These are phyloP conservation scores for Catalaphyllia jardinei DNA, from an alignment of 64 coral and sea anemone genomes.

Conservation along the genomic window DNA sequence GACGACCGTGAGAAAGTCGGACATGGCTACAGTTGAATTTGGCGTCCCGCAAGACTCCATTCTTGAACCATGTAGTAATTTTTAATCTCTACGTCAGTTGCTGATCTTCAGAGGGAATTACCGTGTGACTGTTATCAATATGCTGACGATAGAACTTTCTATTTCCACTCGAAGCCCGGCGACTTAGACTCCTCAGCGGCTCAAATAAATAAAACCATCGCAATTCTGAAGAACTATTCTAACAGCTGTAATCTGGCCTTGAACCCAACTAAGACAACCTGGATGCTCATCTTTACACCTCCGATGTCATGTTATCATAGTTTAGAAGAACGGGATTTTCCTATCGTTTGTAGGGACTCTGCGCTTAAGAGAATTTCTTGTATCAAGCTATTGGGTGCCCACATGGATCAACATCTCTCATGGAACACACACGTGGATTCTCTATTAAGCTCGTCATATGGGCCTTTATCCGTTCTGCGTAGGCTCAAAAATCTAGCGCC, in stretches of 20 bases:
- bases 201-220: not conserved
- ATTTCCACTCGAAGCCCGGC: not conserved
- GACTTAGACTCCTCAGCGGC: not conserved
- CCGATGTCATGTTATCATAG: constrained; percentile 26
- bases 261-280: constrained; percentile 52
- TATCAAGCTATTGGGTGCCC: constrained; percentile 48
- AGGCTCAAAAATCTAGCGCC: constrained; percentile 57
- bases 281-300: constrained; percentile 43
- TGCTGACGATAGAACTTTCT: constrained; percentile 3
- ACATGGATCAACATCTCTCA: constrained; percentile 46
- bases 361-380: constrained; percentile 22
- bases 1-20: constrained; percentile 49
- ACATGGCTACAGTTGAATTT: constrained; percentile 30
- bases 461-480: constrained; percentile 45
- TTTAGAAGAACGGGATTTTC: constrained; percentile 21
- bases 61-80: constrained; percentile 2
- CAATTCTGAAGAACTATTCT: constrained; percentile 38
- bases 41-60: constrained; percentile 25
- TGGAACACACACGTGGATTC: constrained; percentile 56
- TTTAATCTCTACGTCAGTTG: constrained; percentile 30
- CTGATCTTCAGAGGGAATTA: constrained; percentile 6
- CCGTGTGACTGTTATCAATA: constrained; percentile 29
- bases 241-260: constrained; percentile 46
- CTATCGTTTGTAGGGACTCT: constrained; percentile 40
- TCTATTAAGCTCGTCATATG: constrained; percentile 26